Evolutionary conservation across 2,113 vertebrate genomes (phyloP), one percentile per base, ranked within the genome.

Genomic region (Apodemus speciosus): DNA sequence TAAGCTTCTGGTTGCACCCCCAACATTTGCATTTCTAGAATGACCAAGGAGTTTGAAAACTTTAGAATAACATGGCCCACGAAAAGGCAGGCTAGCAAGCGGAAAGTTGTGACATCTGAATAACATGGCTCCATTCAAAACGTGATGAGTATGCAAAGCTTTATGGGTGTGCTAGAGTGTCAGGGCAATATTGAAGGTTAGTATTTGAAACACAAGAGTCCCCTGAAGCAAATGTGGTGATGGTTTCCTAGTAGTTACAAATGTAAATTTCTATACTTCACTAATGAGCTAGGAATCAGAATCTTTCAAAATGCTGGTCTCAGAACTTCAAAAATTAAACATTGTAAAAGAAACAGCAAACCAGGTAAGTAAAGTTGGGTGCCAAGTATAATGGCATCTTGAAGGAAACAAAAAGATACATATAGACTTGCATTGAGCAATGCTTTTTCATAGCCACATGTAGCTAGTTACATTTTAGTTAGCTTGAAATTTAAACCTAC

Each of bases 301-400:
- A 75, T 93, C 60, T 69, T 85, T 93, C 66, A 40, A 83, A 62
- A 64, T 83, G 15, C 23, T 64, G 80, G 23, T 30, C 80, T 83
- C 38, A n/a, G 56, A 40, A 60, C 49, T 93, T 86, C 27, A 89
- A 38, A 38, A 76, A 72, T 69, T 51, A 89, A 85, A 46, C 62
- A 43, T 30, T 40, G 35, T 83, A 43, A 38, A 25, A 83, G 58
- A 43, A 62, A 9, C 14, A 40, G 40, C 25, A 64, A 43, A 64
- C 27, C 18, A 84, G 40, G 27, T 43, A 38, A n/a, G 38, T 40
- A 30, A 83, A 27, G 20, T 58, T 23, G 53, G n/a, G n/a, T 40
- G 13, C n/a, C 79, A 43, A 25, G 2, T 43, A 25, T 40, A 38
- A 16, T 60, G 14, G 20, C 56, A 43, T 14, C n/a, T 62, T 60